Base-by-base conservation (phyloP, 2,888 invertebrate species). In the Meloe dianella region DNA sequence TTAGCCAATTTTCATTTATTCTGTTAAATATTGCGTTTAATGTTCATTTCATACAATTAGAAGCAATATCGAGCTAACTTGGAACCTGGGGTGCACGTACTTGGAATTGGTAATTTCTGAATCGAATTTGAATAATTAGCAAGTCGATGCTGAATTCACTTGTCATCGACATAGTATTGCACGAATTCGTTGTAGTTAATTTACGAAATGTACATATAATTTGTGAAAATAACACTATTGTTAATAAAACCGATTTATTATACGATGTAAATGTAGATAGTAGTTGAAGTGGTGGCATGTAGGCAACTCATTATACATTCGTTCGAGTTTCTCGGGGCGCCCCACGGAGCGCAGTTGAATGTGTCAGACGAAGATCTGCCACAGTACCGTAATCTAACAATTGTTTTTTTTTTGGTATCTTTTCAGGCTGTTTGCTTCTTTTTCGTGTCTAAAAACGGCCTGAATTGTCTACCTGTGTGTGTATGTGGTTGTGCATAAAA, bases 371-470 rank as follows among this genome's bases (percentile, higher is more conserved):
- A 57, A 59, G 41, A 68, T 56, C 47, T 56, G 56, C 76, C 75
- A 75, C 76, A 74, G 78, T 81, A 79, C 81, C 81, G 80, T 81
- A 81, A 79, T 74, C 74, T 72, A 75, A 75, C 77, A 77, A 77
- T 79, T 79, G 77, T 80, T 79, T 79, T 80, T 79, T 79, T 76
- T 57, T 61, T 59, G 30, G 17, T n/a, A 60, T 63, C 61, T 57
- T 47, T 22, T 47, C 8, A 20, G 47, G 10, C 47, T 47, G 47
- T n/a, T 41, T 41, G n/a, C 41, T 20, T n/a, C 38, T 47, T 10
- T 20, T 22, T 47, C 9, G 47, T 47, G 47, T 7, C 9, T 47
- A 2, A 20, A 47, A 47, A 47, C 47, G 47, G 8, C 20, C 20
- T 10, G 3, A 20, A 47, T 47, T 41, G 20, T 47, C 47, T 47